These are phyloP conservation scores for Dascyllus trimaculatus DNA, from an alignment of 2,113 vertebrate species.

Conservation along the genomic window DNA sequence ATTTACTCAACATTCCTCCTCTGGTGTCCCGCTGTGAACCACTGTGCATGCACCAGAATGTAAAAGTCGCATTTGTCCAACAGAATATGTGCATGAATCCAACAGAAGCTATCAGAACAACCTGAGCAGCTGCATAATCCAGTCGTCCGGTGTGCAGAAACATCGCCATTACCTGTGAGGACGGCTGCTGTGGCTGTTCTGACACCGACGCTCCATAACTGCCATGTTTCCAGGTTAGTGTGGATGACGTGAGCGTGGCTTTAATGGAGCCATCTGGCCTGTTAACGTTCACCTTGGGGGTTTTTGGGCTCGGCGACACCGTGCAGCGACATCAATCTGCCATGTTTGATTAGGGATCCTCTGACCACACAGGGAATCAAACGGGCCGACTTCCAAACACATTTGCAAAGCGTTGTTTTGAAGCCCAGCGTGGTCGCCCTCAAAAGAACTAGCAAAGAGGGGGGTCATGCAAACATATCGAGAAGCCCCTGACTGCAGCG, in stretches of 20 bases:
- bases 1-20: not conserved
- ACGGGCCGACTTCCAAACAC: no score
- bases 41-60: not conserved
- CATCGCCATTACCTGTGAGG: no score
- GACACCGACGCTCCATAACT: not conserved
- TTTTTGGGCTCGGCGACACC: not conserved
- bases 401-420: no score
- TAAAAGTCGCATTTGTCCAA: not conserved
- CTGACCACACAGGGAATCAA: not conserved
- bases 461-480: no score
- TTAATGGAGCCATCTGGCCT: constrained; percentile 1
- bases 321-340: constrained; percentile 5
- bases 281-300: not conserved
- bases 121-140: no score
- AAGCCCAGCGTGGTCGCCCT: no score
- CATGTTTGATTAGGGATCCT: constrained; percentile 18
- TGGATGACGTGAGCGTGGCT: not conserved
- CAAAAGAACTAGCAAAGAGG: no score
- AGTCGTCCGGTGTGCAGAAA: no score
- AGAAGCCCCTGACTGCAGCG: no score
- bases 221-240: not conserved
- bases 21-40: not conserved
- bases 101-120: no score
- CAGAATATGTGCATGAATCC: no score
- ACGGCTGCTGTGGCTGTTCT: not conserved